Conservation (phyloP, 2,888 invertebrate genomes). For the Criorhina ranunculi region DNA sequence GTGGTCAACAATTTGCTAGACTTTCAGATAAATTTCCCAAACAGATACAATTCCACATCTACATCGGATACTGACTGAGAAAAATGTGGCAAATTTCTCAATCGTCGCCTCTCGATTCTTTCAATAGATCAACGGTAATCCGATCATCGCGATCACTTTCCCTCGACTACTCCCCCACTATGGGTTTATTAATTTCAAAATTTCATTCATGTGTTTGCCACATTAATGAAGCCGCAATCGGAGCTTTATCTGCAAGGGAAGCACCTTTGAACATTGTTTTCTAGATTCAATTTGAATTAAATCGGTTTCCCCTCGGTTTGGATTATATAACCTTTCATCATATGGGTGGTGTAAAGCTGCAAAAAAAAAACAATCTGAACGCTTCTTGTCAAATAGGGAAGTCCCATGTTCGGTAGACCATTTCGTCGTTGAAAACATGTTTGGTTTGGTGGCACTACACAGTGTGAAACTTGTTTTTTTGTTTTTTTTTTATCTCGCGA, state of each 20-base stretch:
- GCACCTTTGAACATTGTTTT: background rate
- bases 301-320: constrained; percentile 6
- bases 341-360: background rate
- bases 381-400: constrained; percentile 12
- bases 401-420: constrained; percentile 8
- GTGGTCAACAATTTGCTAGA: constrained; percentile 25
- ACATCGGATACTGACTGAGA: background rate
- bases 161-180: background rate
- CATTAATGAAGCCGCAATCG: background rate
- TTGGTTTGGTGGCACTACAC: background rate
- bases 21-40: constrained; percentile 3
- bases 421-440: constrained; percentile 5
- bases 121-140: constrained; percentile 27
- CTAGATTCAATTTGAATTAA: constrained; percentile 29
- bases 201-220: constrained; percentile 25
- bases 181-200: constrained; percentile 31
- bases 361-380: background rate
- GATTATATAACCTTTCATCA: constrained; percentile 22
- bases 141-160: constrained; percentile 31
- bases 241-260: constrained; percentile 16
- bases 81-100: constrained; percentile 3
- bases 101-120: constrained; percentile 10
- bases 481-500: background rate
- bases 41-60: constrained; percentile 19
- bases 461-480: background rate